These are phyloP conservation scores for Pachyuromys duprasi DNA, from an alignment of 2,797 vertebrate genomes.

Conservation along the genomic window DNA sequence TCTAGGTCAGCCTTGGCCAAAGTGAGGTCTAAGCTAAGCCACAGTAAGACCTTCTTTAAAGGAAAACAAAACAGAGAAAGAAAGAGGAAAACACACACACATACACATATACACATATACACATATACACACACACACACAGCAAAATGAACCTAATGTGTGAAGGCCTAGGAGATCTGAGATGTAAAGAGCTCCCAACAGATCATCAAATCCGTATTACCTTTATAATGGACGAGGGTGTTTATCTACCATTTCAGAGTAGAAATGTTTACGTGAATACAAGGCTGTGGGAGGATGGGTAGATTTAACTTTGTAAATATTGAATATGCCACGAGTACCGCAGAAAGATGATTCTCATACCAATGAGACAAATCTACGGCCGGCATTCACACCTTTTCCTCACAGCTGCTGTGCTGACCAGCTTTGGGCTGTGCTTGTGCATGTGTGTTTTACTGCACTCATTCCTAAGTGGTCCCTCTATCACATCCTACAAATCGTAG, in stretches of 20 bases:
- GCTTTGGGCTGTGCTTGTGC: not conserved
- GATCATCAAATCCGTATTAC: not conserved
- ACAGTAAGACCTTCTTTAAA: not conserved
- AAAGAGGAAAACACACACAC: not conserved
- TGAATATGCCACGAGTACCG: not conserved
- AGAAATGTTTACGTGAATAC: not conserved
- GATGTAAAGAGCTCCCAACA: not conserved
- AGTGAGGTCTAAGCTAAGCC: not conserved
- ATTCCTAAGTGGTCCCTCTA: not conserved
- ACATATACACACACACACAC: too few species aligned
- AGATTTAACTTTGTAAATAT: conserved; percentile 31
- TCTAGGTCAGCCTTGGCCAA: not conserved
- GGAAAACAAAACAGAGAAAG: not conserved
- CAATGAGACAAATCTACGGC: not conserved
- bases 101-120: too few species aligned
- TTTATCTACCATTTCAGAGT: not conserved
- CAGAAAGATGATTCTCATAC: not conserved
- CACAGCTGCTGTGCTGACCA: not conserved
- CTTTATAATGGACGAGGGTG: not conserved
- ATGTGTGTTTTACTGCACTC: not conserved
- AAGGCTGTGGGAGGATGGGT: not conserved
- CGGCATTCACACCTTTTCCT: not conserved
- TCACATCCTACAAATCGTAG: not conserved
- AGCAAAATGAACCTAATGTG: not conserved
- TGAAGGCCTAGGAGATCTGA: not conserved